Evolutionary conservation across 1,140 invertebrate species (phyloP).

Genomic region (Drosophila insularis): DNA sequence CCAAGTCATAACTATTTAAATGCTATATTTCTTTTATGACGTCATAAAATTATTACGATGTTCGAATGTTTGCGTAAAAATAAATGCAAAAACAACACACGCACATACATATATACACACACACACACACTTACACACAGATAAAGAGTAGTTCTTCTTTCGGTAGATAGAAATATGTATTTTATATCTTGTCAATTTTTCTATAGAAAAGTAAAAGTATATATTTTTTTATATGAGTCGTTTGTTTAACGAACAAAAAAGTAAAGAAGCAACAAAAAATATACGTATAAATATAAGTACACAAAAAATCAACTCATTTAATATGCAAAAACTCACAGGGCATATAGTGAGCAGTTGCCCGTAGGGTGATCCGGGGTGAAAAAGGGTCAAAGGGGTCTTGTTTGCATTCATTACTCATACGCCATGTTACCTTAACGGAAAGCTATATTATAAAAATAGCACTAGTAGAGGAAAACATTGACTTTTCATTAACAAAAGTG

Average conservation of each 20-base stretch:
- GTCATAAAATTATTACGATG: slow-evolving; percentile 48
- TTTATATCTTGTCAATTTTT: slow-evolving; percentile 57
- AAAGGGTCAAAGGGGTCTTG: slow-evolving; percentile 1
- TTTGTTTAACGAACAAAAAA: slow-evolving; percentile 14
- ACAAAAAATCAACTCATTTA: slow-evolving; percentile 44
- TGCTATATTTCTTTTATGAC: slow-evolving; percentile 29
- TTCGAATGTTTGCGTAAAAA: slow-evolving; percentile 24
- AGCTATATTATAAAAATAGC: slow-evolving; percentile 35
- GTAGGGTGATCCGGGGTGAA: background rate
- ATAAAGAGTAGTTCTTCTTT: slow-evolving; percentile 18
- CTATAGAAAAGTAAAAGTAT: slow-evolving; percentile 25
- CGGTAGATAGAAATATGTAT: slow-evolving; percentile 33
- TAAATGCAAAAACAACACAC: slow-evolving; percentile 1
- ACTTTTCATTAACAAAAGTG: slow-evolving; percentile 61
- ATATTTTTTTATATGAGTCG: slow-evolving; percentile 6
- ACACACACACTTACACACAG: background rate
- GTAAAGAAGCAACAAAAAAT: background rate
- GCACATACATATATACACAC: background rate
- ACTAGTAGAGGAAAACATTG: slow-evolving; percentile 32
- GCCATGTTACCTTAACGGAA: slow-evolving; percentile 25
- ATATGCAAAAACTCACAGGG: slow-evolving; percentile 57
- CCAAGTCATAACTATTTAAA: slow-evolving; percentile 48
- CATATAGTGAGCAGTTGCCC: background rate
- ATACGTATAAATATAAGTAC: background rate
- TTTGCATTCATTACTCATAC: slow-evolving; percentile 55